These are phyloP conservation scores for Pituophis catenifer DNA, from an alignment of 2,113 vertebrate species.

Conservation along the genomic window DNA sequence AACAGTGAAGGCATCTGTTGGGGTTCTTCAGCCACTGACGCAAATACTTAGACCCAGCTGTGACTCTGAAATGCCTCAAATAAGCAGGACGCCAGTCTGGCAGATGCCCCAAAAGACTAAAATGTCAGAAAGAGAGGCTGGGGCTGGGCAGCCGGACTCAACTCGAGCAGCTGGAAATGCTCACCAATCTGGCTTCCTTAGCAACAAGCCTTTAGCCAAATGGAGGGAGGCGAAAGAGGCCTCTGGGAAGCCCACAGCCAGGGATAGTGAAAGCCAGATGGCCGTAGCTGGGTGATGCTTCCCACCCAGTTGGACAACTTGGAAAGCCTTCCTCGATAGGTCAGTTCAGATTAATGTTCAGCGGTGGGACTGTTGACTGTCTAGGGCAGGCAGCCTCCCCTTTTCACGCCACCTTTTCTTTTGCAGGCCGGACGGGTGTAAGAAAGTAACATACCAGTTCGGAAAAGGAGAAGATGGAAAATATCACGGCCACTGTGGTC, in stretches of 20 bases:
- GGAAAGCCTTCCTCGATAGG: not conserved
- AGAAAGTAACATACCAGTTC: fast-evolving
- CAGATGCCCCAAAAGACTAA: not conserved
- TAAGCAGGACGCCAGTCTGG: not conserved
- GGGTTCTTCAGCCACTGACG: not conserved
- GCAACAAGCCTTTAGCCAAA: not conserved
- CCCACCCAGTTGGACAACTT: not conserved
- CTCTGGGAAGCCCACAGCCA: not conserved
- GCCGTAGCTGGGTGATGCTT: not conserved
- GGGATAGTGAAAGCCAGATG: not conserved
- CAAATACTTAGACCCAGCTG: not conserved
- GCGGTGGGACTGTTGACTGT: not conserved
- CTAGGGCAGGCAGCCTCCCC: not conserved
- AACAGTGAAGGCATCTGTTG: not conserved
- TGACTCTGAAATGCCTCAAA: not conserved
- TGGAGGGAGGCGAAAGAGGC: not conserved
- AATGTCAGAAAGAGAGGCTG: not conserved
- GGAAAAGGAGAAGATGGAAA: not conserved
- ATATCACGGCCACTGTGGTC: fast-evolving
- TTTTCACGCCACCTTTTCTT: not conserved
- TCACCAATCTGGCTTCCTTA: not conserved
- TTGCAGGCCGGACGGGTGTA: not conserved
- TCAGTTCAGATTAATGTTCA: not conserved
- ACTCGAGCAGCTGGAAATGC: not conserved
- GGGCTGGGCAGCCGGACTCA: not conserved